Evolutionary conservation across 2,888 invertebrate genomes (phyloP), one percentile per base, ranked within the genome.

Genomic region (Druceiella hillmani): DNA sequence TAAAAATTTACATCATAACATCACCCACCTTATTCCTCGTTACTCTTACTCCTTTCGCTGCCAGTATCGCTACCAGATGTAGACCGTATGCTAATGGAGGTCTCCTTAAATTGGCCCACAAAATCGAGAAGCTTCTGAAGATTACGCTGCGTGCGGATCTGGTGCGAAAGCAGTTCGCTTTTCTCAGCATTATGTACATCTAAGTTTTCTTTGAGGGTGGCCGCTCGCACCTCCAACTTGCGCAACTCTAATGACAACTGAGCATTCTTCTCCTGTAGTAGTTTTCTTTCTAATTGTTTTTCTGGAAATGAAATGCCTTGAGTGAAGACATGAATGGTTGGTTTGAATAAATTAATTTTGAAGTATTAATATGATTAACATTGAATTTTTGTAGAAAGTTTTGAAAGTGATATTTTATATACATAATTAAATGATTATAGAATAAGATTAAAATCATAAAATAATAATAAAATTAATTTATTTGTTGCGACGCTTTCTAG

Each of bases 91-190:
- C 67, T 67, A 32, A 66, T 56, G 10, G 46, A 33, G 3, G 43
- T 43, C 20, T 42, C 47, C 28, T 45, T 47, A 28, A 72, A 72
- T 44, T 67, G 69, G 36, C 68, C 64, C 50, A 72, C 66, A 51
- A 72, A 71, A 50, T 71, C 71, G 3, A 72, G 57, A 5, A 72
- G 61, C 40, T 68, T 69, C 56, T 71, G 69, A 9, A 72, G 57
- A 51, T 70, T 66, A 44, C 68, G 58, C 51, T 69, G 70, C 2
- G 68, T 71, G 43, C 66, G 62, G 13, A 71, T 68, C 50, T 72
- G 70, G 43, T 67, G 66, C 2, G 70, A 61, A 7, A 72, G 50
- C 9, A 72, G 53, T 40, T 69, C 64, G 2, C 69, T 55, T 44
- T 71, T 71, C 50, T 70, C 71, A 0, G 62, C 64, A 25, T 68